Conservation (phyloP, 2,888 invertebrate genomes). For the Atrina japonica region DNA sequence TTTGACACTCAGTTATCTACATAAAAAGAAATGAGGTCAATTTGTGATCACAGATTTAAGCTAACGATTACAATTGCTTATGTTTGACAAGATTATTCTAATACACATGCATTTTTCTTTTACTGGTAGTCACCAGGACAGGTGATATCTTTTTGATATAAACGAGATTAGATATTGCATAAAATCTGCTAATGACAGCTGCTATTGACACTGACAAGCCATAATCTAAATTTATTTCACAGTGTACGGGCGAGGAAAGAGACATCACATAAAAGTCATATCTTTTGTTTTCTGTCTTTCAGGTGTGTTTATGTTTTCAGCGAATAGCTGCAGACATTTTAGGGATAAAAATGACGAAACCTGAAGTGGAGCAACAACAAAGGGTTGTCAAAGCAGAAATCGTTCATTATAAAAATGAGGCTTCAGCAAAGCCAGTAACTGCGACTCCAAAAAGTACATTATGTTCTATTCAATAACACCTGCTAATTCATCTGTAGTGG, state of each 20-base stretch:
- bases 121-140: too few relatives aligned
- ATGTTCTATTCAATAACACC: slow-evolving; percentile 51
- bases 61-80: too few relatives aligned
- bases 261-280: too few relatives aligned
- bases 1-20: too few relatives aligned
- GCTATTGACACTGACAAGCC: background rate
- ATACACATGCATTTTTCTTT: too few relatives aligned
- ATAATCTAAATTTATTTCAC: background rate
- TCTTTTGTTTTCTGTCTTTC: slow-evolving; percentile 7
- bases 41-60: too few relatives aligned
- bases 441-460: slow-evolving; percentile 53
- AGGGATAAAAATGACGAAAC: slow-evolving; percentile 85
- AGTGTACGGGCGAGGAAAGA: too few relatives aligned
- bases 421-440: slow-evolving; percentile 54
- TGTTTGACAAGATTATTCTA: too few relatives aligned
- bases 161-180: too few relatives aligned
- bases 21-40: too few relatives aligned
- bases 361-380: slow-evolving; percentile 86
- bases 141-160: too few relatives aligned
- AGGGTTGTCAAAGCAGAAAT: slow-evolving; percentile 86
- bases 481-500: background rate
- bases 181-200: too few relatives aligned
- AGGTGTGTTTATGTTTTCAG: slow-evolving; percentile 83
- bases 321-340: slow-evolving; percentile 87
- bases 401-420: slow-evolving; percentile 70